Conservation (phyloP, 2,888 invertebrate species). For the Nycteola revayana region DNA sequence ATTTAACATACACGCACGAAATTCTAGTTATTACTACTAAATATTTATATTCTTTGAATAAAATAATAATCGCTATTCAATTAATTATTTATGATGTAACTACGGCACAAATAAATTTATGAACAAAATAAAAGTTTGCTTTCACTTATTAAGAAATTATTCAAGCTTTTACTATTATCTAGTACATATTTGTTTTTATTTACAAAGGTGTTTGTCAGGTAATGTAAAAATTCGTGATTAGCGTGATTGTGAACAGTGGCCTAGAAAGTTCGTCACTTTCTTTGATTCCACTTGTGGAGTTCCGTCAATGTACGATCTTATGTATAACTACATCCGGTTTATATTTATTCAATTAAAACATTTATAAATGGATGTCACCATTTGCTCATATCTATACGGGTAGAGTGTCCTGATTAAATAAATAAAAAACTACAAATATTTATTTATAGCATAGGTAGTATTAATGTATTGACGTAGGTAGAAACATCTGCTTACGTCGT, state of each 20-base stretch:
- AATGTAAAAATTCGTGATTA: slow-evolving; percentile 67
- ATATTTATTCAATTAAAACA: slow-evolving; percentile 41
- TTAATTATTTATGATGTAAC: no score
- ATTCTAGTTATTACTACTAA: no score
- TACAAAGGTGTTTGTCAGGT: slow-evolving; percentile 36
- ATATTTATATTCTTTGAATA: no score
- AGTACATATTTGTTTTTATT: slow-evolving; percentile 16
- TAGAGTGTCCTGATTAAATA: no score
- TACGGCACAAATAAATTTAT: background rate
- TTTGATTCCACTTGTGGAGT: slow-evolving; percentile 42
- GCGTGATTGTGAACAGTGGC: slow-evolving; percentile 65
- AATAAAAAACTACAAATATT: background rate
- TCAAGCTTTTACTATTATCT: slow-evolving; percentile 24
- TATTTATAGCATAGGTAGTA: no score
- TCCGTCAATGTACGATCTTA: slow-evolving; percentile 40
- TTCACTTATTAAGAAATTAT: slow-evolving; percentile 10
- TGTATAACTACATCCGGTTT: slow-evolving; percentile 66
- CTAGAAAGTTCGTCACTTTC: slow-evolving; percentile 76
- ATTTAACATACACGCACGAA: no score
- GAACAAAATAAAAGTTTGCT: background rate
- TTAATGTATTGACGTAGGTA: no score
- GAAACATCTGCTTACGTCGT: background rate
- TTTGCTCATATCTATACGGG: no score
- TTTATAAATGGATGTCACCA: slow-evolving; percentile 22
- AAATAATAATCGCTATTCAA: no score